phyloP scores from a whole-genome alignment of 2,113 vertebrate species.

The Rhea pennata region DNA sequence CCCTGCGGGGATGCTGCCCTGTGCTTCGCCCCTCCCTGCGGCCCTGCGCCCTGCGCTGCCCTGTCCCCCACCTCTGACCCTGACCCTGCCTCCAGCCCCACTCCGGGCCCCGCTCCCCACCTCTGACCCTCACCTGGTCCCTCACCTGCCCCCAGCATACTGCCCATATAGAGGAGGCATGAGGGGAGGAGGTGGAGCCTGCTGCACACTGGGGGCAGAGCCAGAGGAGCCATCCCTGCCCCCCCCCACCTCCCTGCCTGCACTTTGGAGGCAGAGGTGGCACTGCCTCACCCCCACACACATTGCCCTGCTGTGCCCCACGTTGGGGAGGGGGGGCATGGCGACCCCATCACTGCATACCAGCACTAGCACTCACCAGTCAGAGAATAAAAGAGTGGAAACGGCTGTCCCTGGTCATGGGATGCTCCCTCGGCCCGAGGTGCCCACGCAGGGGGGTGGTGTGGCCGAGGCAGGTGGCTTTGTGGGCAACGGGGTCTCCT shows the following conservation, averaged over 20 bases:
- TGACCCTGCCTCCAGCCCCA: neutral
- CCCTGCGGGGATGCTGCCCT: neutral
- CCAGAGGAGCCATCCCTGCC: neutral
- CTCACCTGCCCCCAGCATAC: too few species aligned
- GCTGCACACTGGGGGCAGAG: neutral
- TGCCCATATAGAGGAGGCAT: neutral
- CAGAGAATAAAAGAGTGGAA: conserved; percentile 31
- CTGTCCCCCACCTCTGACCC: neutral
- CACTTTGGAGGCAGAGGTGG: neutral
- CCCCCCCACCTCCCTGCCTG: neutral
- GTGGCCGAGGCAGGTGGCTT: too few species aligned
- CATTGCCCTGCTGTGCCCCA: neutral
- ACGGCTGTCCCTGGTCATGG: neutral
- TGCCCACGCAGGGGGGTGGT: too few species aligned
- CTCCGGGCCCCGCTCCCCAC: too few species aligned
- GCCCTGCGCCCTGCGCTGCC: neutral
- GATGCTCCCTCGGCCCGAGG: too few species aligned
- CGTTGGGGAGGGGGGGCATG: too few species aligned
- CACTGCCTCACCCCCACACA: neutral
- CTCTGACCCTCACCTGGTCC: neutral
- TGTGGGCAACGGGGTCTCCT: neutral
- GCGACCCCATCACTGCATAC: too few species aligned
- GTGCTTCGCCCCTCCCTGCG: neutral
- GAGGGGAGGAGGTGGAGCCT: fast-evolving
- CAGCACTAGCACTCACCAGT: neutral